Conservation (phyloP, 2,113 vertebrate species). For the Cettia cetti region DNA sequence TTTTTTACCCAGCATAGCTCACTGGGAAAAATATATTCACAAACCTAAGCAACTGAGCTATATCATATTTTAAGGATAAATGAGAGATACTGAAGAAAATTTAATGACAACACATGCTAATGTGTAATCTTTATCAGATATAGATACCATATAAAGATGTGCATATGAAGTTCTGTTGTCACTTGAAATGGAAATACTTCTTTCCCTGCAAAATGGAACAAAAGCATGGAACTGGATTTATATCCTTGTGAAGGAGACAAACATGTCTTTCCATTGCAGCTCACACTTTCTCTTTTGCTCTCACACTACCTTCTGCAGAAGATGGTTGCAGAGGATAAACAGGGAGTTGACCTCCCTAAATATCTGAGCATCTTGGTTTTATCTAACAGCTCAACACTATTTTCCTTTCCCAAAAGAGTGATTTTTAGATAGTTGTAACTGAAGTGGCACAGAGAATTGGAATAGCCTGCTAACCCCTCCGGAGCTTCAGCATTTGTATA, state of each 20-base stretch:
- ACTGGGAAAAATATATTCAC: neutral
- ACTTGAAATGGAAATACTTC: neutral
- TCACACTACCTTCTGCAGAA: neutral
- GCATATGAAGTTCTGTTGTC: neutral
- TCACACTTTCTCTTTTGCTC: neutral
- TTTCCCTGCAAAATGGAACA: neutral
- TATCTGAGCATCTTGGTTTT: neutral
- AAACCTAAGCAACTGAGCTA: neutral
- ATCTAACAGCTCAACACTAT: neutral
- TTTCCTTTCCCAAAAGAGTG: neutral
- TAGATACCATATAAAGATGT: rapidly evolving
- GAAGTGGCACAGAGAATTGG: neutral
- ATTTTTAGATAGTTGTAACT: neutral
- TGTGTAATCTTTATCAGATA: neutral
- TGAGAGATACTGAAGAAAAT: neutral
- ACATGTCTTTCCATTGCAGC: neutral
- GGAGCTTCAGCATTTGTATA: neutral
- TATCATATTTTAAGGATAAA: neutral
- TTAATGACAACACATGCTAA: neutral
- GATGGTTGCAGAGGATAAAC: neutral
- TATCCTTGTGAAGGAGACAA: neutral
- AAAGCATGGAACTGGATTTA: neutral
- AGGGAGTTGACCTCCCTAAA: neutral
- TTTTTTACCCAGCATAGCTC: neutral
- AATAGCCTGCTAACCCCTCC: neutral